Conservation (phyloP, 2,888 invertebrate species). For the Pristionchus entomophagus region DNA sequence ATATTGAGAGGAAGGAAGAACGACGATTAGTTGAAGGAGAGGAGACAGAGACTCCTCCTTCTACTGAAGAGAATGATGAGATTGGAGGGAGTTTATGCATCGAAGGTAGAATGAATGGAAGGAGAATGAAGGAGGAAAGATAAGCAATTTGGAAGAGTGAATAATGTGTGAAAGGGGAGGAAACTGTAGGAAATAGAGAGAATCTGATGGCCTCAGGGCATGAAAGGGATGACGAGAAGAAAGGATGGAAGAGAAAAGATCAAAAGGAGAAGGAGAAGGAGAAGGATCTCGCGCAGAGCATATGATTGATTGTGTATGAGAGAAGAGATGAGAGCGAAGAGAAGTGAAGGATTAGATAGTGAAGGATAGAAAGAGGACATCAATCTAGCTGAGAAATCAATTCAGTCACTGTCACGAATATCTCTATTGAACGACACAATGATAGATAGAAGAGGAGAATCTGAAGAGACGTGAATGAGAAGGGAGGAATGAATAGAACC, state of each 20-base stretch:
- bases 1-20: not conserved
- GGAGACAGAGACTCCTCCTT: not conserved
- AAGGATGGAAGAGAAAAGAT: not conserved
- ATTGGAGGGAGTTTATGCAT: not conserved
- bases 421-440: not conserved
- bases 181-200: constrained; percentile 2
- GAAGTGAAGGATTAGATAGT: not conserved
- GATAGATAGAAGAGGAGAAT: not conserved
- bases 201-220: not conserved
- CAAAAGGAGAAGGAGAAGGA: not conserved
- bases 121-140: not conserved
- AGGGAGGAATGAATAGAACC: constrained; percentile 1
- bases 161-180: not conserved
- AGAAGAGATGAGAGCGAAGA: not conserved
- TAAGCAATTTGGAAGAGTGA: not conserved
- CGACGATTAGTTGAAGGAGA: not conserved
- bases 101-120: not conserved
- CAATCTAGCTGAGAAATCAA: no score
- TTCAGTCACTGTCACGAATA: no score
- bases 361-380: not conserved
- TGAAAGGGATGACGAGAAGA: not conserved
- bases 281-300: not conserved
- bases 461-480: not conserved
- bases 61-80: not conserved
- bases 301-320: not conserved